Evolutionary conservation across 2,888 invertebrate genomes (phyloP), one percentile per base, ranked within the genome.

Genomic region (Polia nebulosa): DNA sequence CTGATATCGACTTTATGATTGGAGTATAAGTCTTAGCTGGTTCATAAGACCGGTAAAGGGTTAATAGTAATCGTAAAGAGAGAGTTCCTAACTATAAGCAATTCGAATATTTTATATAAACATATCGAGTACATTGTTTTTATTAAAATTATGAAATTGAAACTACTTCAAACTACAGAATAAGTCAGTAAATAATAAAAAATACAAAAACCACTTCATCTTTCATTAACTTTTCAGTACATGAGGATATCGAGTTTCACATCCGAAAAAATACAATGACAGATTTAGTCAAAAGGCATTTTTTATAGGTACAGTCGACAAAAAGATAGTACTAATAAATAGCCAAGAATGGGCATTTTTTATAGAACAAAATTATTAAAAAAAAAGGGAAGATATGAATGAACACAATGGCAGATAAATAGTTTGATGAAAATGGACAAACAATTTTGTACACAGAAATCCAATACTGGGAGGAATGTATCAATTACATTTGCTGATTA

Each of bases 381-480:
- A 53, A 45, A 53, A 41, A 59, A 51, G n/a, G 20, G 1, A 27
- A 36, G 20, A 47, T 47, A 44, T 47, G 27, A 58, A 63, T 72
- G 60, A 72, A 67, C 39, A 61, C 11, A 55, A 63, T 79, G 73
- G 52, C 58, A 55, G 56, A 78, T 78, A 64, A 66, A 80, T 73
- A 76, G 45, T 67, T 80, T 73, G 70, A 81, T 79, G 68, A 70
- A 41, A 61, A 67, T 70, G 61, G 57, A 66, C 27, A 76, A 75
- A 72, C 60, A 78, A 75, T 76, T 88, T 87, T 85, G 76, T 87
- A 89, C 84, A 86, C 79, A 72, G 47, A 82, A 85, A 87, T 88
- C 90, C 92, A 93, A 93, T 93, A 91, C 91, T 91, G 86, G 71
- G 78, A 87, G 94, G 94, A 94, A 95, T 94, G 94, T 93, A 86